These are phyloP conservation scores for Lepidonotus clava DNA, from an alignment of 2,888 invertebrate genomes.

Conservation along the genomic window DNA sequence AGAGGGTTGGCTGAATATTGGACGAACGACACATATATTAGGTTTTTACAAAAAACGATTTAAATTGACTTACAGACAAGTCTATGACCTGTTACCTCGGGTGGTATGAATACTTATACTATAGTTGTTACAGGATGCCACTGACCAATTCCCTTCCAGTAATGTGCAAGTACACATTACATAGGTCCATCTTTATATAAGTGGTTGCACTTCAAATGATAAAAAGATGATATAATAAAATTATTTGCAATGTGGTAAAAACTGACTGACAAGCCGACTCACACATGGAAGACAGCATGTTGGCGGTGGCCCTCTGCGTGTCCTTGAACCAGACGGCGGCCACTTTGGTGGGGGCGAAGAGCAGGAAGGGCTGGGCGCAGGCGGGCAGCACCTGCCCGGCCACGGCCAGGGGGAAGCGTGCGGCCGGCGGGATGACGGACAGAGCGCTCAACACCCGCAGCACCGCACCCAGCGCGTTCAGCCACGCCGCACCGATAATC, in stretches of 20 bases:
- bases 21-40: background rate
- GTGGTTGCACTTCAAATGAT: too few species aligned
- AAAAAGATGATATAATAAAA: too few species aligned
- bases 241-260: too few species aligned
- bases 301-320: constrained; percentile 81
- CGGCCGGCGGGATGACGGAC: constrained; percentile 67
- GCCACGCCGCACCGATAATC: constrained; percentile 80
- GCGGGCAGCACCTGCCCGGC: constrained; percentile 81
- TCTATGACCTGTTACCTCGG: too few species aligned
- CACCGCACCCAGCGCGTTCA: constrained; percentile 80
- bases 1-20: constrained; percentile 80
- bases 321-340: constrained; percentile 82
- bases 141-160: too few species aligned
- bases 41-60: too few species aligned
- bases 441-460: constrained; percentile 79
- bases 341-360: constrained; percentile 82
- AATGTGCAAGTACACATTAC: too few species aligned
- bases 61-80: too few species aligned
- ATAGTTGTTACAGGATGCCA: too few species aligned
- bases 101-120: too few species aligned
- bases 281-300: constrained; percentile 81
- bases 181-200: too few species aligned
- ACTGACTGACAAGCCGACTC: constrained; percentile 50
- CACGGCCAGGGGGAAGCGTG: constrained; percentile 71
- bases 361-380: constrained; percentile 82